These are phyloP conservation scores for Cheilosia urbana DNA, from an alignment of 2,888 invertebrate species.

Conservation along the genomic window DNA sequence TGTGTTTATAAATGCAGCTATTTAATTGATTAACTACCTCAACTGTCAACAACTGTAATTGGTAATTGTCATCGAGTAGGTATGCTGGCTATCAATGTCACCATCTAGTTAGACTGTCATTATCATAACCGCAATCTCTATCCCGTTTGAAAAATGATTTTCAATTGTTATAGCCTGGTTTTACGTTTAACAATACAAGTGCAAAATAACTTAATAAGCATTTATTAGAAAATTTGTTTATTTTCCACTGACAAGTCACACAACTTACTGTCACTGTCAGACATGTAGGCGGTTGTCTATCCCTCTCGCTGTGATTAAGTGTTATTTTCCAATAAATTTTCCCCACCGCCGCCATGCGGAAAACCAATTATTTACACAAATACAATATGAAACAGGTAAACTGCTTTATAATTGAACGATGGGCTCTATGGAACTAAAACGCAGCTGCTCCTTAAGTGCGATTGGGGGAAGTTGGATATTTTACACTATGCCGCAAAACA, in stretches of 20 bases:
- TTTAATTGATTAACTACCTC: not conserved
- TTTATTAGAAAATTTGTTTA: slow-evolving; percentile 59
- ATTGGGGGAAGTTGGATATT: not conserved
- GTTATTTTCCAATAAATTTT: slow-evolving; percentile 70
- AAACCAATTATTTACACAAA: slow-evolving; percentile 68
- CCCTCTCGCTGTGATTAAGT: slow-evolving; percentile 52
- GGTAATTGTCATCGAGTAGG: not conserved
- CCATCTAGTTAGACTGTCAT: not conserved
- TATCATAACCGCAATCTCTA: slow-evolving; percentile 18
- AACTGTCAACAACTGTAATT: slow-evolving; percentile 1
- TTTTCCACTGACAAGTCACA: slow-evolving; percentile 22
- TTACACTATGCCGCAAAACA: slow-evolving; percentile 11
- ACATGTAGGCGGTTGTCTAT: not conserved
- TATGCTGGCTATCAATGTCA: slow-evolving; percentile 6
- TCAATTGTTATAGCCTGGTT: slow-evolving; percentile 43
- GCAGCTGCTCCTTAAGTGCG: not conserved
- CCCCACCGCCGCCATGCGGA: slow-evolving; percentile 50
- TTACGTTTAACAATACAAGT: not conserved
- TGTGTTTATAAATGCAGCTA: too few relatives aligned
- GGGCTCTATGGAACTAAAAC: slow-evolving; percentile 27
- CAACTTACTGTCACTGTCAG: not conserved
- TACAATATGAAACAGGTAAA: slow-evolving; percentile 56
- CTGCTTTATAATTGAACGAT: slow-evolving; percentile 74
- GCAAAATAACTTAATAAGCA: slow-evolving; percentile 69
- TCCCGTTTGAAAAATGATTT: not conserved